Conservation (phyloP, 30 jellyfish, hydroid and myxozoan species). For the Turritopsis dohrnii region DNA sequence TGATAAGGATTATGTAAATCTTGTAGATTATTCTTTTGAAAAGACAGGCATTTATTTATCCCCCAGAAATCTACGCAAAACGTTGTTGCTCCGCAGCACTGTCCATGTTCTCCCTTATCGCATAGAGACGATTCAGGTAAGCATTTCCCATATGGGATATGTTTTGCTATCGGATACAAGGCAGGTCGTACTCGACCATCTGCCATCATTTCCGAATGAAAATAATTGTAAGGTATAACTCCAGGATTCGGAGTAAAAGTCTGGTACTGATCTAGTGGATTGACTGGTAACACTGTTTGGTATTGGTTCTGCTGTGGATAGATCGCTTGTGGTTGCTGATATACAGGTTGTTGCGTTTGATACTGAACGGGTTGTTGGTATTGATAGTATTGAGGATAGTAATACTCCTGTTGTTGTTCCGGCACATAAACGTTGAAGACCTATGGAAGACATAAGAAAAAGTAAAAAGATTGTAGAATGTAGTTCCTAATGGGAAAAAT, state of each 20-base stretch:
- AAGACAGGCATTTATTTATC: constrained; percentile 78
- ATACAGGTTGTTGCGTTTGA: background rate
- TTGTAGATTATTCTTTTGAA: constrained; percentile 28
- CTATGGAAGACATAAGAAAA: background rate
- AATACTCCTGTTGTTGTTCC: background rate
- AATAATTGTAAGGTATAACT: constrained; percentile 24
- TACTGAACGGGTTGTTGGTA: background rate
- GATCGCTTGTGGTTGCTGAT: background rate
- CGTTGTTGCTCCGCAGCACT: constrained; percentile 92
- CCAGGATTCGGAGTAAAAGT: constrained; percentile 21
- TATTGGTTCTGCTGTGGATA: background rate
- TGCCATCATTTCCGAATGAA: constrained; percentile 13
- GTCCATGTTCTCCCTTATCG: constrained; percentile 79
- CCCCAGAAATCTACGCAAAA: constrained; percentile 95
- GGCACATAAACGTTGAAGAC: background rate
- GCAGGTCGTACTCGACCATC: constrained; percentile 33
- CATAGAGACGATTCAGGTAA: constrained; percentile 79
- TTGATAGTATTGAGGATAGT: background rate
- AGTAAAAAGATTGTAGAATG: background rate
- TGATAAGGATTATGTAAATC: constrained; percentile 55
- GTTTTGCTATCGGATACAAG: constrained; percentile 27
- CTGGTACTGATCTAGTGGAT: background rate
- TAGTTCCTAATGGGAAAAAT: too few relatives aligned
- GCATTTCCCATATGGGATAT: constrained; percentile 59
- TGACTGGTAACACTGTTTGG: background rate